Evolutionary conservation across 2,797 vertebrate genomes (phyloP).

Genomic region (Leptoclinus maculatus): DNA sequence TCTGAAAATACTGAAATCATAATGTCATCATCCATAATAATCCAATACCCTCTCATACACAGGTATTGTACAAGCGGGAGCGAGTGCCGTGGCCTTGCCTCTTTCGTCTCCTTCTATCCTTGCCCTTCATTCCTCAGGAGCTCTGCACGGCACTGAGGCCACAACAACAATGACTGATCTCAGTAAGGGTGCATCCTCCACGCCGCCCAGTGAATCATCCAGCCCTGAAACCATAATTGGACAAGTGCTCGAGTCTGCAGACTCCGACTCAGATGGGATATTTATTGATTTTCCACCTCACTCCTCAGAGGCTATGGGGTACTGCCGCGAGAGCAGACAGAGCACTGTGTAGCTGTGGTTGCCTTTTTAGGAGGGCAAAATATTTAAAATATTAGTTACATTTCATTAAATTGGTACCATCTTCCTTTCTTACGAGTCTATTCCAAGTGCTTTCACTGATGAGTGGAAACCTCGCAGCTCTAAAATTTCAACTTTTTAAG

Average conservation of each 20-base stretch:
- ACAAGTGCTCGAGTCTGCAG: conserved; percentile 91
- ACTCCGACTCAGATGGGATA: conserved; percentile 95
- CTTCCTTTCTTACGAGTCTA: conserved; percentile 32
- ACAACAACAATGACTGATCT: conserved; percentile 79
- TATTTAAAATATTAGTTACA: conserved; percentile 15
- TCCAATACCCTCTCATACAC: conserved; percentile 42
- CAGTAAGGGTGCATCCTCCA: conserved; percentile 81
- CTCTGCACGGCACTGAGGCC: conserved; percentile 85
- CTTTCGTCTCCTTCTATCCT: conserved; percentile 83
- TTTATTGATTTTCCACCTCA: conserved; percentile 95
- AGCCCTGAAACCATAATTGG: conserved; percentile 95
- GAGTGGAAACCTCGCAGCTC: conserved; percentile 46
- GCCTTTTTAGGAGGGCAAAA: conserved; percentile 13
- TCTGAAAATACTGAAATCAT: conserved; percentile 4
- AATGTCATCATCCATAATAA: conserved; percentile 22
- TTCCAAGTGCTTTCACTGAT: conserved; percentile 60
- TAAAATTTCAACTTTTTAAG: conserved; percentile 4
- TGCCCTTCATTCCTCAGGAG: conserved; percentile 82
- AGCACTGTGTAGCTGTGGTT: conserved; percentile 86
- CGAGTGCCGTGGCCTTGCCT: conserved; percentile 68
- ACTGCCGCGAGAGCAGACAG: conserved; percentile 86
- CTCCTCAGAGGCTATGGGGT: conserved; percentile 85
- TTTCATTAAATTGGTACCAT: conserved; percentile 57
- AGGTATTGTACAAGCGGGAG: conserved; percentile 70
- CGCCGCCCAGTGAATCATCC: conserved; percentile 88